Evolutionary conservation across 2,797 vertebrate species (phyloP).

Genomic region (Emydoidea blandingii): DNA sequence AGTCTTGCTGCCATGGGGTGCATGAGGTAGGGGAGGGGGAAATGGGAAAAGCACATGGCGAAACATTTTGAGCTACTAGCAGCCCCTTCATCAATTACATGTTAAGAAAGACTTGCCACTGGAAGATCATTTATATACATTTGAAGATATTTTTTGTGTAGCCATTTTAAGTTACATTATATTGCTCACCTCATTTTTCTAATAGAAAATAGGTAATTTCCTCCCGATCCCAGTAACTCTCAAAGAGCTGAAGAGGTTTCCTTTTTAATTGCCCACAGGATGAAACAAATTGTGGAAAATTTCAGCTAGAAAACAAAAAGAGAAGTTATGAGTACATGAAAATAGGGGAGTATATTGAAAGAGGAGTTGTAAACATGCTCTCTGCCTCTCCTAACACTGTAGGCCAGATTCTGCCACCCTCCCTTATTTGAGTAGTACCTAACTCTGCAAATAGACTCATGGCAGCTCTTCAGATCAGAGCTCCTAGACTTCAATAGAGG

Average conservation of each 20-base stretch:
- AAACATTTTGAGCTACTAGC: not conserved
- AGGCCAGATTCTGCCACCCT: not conserved
- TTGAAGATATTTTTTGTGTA: not conserved
- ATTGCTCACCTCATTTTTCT: constrained; percentile 13
- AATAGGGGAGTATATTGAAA: not conserved
- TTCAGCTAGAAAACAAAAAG: too few species aligned
- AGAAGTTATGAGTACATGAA: not conserved
- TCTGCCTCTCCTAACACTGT: not conserved
- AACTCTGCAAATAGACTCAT: not conserved
- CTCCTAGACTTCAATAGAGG: not conserved
- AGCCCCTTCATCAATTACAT: not conserved
- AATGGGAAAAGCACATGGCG: not conserved
- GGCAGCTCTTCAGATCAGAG: too few species aligned
- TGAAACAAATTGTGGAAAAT: not conserved
- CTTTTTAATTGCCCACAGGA: not conserved
- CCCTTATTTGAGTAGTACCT: not conserved
- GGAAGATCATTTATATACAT: rapidly evolving
- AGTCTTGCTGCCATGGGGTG: not conserved
- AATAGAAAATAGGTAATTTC: not conserved
- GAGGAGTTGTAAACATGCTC: not conserved
- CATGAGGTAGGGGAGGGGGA: not conserved
- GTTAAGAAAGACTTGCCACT: not conserved
- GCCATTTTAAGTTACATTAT: not conserved
- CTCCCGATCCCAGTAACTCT: not conserved
- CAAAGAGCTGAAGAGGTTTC: not conserved